Percentiles rank a stretch among this genome's conserved stretches.
Conservation (phyloP, 2,888 invertebrate species). For the Allygus modestus region DNA sequence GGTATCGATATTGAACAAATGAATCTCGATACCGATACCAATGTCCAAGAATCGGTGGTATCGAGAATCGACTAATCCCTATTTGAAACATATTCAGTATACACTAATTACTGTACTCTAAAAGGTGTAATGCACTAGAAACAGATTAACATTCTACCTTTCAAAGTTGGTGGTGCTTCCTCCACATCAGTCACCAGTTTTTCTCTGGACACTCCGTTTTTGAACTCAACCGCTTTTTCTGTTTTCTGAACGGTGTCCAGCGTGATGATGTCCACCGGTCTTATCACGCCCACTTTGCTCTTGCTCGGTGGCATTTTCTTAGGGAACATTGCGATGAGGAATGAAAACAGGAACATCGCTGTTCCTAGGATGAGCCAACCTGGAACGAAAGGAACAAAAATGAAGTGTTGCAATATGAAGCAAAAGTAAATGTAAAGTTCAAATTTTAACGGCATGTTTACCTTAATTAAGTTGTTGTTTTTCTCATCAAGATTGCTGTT, state of each 20-base stretch:
- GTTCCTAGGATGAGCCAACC: slow-evolving; percentile 76
- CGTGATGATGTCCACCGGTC: slow-evolving; percentile 2
- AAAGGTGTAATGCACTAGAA: too few species aligned
- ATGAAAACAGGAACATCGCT: slow-evolving; percentile 79
- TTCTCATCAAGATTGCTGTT: too few species aligned
- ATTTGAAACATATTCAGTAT: too few species aligned
- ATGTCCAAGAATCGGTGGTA: too few species aligned
- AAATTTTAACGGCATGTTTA: too few species aligned
- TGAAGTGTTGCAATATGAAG: background rate
- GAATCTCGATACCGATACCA: too few species aligned
- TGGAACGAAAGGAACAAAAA: slow-evolving; percentile 68
- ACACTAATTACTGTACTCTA: too few species aligned
- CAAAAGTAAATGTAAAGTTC: too few species aligned
- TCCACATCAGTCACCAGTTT: slow-evolving; percentile 69
- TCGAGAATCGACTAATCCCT: too few species aligned
- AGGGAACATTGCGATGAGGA: slow-evolving; percentile 83
- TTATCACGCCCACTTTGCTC: slow-evolving; percentile 48
- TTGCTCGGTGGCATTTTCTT: slow-evolving; percentile 75
- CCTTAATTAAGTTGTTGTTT: too few species aligned
- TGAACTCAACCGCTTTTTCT: slow-evolving; percentile 36
- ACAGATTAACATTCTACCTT: slow-evolving; percentile 60
- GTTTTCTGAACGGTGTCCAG: slow-evolving; percentile 40
- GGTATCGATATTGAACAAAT: too few species aligned
- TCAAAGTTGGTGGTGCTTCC: slow-evolving; percentile 61
- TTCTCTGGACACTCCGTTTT: slow-evolving; percentile 41